Conservation (phyloP, 2,797 vertebrate genomes). For the Galagoides demidoff region DNA sequence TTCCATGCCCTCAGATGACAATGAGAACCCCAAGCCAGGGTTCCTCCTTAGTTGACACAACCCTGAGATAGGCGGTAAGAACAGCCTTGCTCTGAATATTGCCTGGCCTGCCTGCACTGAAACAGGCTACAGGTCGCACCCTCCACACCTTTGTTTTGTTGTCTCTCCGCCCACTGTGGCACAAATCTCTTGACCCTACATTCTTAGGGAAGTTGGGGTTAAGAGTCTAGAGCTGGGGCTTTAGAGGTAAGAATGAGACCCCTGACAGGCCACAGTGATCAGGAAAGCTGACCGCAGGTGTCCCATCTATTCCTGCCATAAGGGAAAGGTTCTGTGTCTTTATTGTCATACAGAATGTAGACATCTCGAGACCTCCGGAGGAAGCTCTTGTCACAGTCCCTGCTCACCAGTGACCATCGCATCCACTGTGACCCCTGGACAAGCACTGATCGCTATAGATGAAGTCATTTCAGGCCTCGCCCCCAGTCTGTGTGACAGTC, state of each 20-base stretch:
- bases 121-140: neutral
- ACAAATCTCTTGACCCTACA: too few species aligned
- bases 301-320: slow-evolving; percentile 2
- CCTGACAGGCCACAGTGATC: too few species aligned
- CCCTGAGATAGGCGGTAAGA: neutral
- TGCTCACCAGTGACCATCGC: slow-evolving; percentile 87
- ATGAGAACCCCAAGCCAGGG: neutral
- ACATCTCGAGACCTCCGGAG: slow-evolving; percentile 89
- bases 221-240: neutral
- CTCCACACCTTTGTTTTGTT: too few species aligned
- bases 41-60: neutral
- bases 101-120: neutral
- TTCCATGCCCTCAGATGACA: neutral
- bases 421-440: slow-evolving; percentile 68
- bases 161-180: neutral
- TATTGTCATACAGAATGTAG: slow-evolving; percentile 88
- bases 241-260: neutral
- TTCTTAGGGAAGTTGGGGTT: neutral
- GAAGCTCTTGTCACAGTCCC: slow-evolving; percentile 90
- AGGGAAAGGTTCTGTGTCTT: slow-evolving; percentile 82
- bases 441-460: slow-evolving; percentile 71
- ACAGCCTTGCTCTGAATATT: neutral
- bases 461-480: slow-evolving; percentile 70
- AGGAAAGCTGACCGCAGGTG: neutral
- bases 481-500: slow-evolving; percentile 62